Evolutionary conservation across 2,113 vertebrate species (phyloP), one percentile per base, ranked within the genome.

Genomic region (Actenoides hombroni): DNA sequence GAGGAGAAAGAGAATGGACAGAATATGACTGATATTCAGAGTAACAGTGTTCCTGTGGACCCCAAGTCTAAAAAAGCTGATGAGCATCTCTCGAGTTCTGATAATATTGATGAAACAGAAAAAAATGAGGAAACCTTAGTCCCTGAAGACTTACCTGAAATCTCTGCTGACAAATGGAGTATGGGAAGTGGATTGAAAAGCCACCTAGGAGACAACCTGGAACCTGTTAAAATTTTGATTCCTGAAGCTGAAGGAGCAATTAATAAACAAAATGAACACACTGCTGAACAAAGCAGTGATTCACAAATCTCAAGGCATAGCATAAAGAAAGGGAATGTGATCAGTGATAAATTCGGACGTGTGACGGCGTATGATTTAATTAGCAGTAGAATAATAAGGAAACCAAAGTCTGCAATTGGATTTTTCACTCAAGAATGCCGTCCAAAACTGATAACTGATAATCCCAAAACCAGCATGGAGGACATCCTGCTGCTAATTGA

Each of bases 291-390:
- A 92, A 93, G 37, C 40, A 48, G 68, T 20, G 91, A 97, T 53
- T 44, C 74, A 63, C 83, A 82, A 49, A 95, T 53, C 59, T 85
- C 82, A 88, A 86, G 81, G 83, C 92, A 95, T 89, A 94, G 25
- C 84, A 95, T 91, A 91, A 99, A 97, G 95, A 95, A 90, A 78
- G 56, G 96, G 42, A 99, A 99, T 49, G 86, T 98, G 42, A 98
- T 99, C 49, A 98, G 97, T 33, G 98, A 98, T 91, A 99, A 99
- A 95, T 97, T 94, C 6, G 98, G 98, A 20, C 98, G 96, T 13
- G 96, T 99, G 89, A 99, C 98, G 2, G 98, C 98, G 77, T 99
- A 99, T 93, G 99, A 99, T 94, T 98, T 99, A 97, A 99, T 99
- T 97, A 98, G 98, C 94, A 98, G 93, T 95, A 98, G 87, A 39